These are phyloP conservation scores for Coenonympha glycerion DNA, from an alignment of 2,888 invertebrate genomes.

Conservation along the genomic window DNA sequence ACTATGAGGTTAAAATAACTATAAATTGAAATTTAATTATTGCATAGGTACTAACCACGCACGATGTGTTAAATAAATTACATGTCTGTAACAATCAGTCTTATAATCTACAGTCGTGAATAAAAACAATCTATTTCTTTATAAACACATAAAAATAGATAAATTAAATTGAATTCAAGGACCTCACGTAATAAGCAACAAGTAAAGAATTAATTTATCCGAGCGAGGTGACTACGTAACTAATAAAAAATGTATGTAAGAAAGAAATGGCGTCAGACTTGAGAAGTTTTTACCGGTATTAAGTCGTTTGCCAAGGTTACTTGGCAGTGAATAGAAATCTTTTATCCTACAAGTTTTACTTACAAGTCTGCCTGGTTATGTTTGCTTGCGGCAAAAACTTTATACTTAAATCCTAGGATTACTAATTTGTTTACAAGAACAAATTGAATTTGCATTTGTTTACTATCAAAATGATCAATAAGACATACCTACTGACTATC, in stretches of 20 bases:
- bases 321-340: not conserved
- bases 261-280: constrained; percentile 1
- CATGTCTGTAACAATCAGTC: not conserved
- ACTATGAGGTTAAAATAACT: too few relatives aligned
- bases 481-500: too few relatives aligned
- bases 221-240: not conserved
- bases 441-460: too few relatives aligned
- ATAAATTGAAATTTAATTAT: too few relatives aligned
- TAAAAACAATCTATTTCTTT: not conserved
- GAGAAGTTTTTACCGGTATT: constrained; percentile 2
- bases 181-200: constrained; percentile 3
- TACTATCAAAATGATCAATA: too few relatives aligned
- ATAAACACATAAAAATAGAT: not conserved
- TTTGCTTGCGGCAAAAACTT: not conserved
- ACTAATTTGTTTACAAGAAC: too few relatives aligned
- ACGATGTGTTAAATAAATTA: too few relatives aligned
- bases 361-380: too few relatives aligned
- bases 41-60: too few relatives aligned
- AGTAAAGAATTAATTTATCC: not conserved
- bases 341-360: constrained; percentile 2
- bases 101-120: not conserved
- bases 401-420: not conserved
- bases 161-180: constrained; percentile 1
- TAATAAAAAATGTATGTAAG: not conserved
- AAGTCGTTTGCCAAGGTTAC: constrained; percentile 1